Percentiles rank a stretch among this genome's conserved stretches.
phyloP scores from a whole-genome alignment of 53 echinoderm and acorn worm genomes.

The Stichopus horrens region DNA sequence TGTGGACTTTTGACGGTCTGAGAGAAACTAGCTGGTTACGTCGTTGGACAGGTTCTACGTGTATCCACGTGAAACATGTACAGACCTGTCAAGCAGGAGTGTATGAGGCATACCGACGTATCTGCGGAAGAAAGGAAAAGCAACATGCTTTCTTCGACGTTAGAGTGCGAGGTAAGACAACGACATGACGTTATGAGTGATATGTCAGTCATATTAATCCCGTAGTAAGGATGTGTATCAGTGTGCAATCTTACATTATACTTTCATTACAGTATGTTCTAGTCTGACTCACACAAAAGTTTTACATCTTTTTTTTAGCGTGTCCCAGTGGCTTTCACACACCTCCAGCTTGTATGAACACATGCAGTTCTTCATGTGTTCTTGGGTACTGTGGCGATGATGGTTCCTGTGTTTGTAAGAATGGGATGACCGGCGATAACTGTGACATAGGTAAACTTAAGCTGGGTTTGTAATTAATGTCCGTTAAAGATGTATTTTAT shows the following conservation, averaged over 20 bases:
- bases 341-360: neutral
- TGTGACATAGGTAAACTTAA: neutral
- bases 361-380: neutral
- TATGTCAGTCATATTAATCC: no score
- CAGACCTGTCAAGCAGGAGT: neutral
- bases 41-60: conserved; percentile 1
- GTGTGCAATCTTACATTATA: no score
- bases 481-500: no score
- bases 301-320: neutral
- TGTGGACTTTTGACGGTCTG: neutral
- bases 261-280: no score
- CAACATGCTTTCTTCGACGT: conserved; percentile 17
- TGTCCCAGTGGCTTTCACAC: conserved; percentile 7
- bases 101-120: neutral
- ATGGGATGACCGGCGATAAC: neutral
- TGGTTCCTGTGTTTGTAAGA: neutral
- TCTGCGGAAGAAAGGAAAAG: conserved; percentile 3
- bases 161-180: neutral
- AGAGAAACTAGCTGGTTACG: neutral
- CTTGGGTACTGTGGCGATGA: conserved; percentile 11
- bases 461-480: no score
- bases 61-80: neutral
- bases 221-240: no score
- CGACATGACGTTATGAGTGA: no score
- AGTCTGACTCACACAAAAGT: no score